Evolutionary conservation across 2,797 vertebrate genomes (phyloP).

Genomic region (Amblyraja radiata): DNA sequence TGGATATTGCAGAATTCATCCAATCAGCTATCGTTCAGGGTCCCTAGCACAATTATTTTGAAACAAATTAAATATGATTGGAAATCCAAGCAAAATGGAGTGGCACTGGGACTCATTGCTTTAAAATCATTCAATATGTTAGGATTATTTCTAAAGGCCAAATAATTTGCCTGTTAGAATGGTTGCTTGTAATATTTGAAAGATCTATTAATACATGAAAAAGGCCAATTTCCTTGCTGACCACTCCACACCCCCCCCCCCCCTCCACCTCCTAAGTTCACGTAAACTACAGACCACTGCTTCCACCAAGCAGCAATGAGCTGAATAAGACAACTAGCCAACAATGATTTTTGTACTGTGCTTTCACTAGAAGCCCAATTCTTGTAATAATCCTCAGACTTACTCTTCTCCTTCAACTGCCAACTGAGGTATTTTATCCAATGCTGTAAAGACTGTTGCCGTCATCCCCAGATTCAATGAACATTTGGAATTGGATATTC

Average conservation of each 20-base stretch:
- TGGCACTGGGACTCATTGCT: not conserved
- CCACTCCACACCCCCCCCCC: too few relatives aligned
- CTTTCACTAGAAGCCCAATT: not conserved
- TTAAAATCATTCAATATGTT: not conserved
- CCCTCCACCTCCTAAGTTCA: not conserved
- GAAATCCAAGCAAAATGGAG: not conserved
- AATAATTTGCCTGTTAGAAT: not conserved
- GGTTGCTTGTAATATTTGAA: not conserved
- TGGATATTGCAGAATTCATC: not conserved
- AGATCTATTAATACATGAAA: not conserved
- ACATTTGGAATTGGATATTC: not conserved
- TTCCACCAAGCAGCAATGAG: not conserved
- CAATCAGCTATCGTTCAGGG: not conserved
- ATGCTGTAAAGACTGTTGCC: not conserved
- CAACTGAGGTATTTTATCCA: not conserved
- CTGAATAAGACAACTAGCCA: not conserved
- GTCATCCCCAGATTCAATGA: conserved; percentile 22
- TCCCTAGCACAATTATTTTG: too few relatives aligned
- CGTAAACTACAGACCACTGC: not conserved
- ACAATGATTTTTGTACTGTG: not conserved
- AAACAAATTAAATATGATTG: not conserved
- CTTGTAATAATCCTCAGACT: not conserved
- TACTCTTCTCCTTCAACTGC: not conserved
- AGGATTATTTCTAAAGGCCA: not conserved
- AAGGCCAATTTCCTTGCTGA: not conserved